Base-by-base conservation (phyloP, 2,797 vertebrate genomes). In the Sarcoramphus papa region DNA sequence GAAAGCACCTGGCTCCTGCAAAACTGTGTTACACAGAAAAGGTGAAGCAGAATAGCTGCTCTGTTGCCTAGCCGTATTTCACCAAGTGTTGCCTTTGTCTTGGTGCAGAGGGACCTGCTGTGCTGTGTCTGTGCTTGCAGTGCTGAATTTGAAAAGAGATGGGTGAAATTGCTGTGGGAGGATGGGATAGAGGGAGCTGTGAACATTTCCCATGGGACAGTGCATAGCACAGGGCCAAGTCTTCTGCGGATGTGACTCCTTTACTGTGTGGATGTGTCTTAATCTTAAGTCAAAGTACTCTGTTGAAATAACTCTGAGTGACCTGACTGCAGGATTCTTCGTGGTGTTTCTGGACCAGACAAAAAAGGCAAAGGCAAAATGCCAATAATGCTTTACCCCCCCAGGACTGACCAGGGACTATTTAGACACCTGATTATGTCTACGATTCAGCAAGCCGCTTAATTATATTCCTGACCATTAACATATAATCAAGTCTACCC, bases 371-470 rank as follows among this genome's bases (percentile, higher is more conserved):
- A 60, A 33, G 25, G 5, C 25, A 86, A 86, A 77, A 85, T 35
- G 19, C 2, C 18, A 23, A 4, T 23, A 70, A 51, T 4, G 1
- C 7, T 82, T 85, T 63, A 50, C 12, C 6, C 12, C 4, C 4
- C 3, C 10, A 16, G 50, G 35, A 65, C 0, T 73, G 50, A 68
- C 28, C 19, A 56, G 28, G 43, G 31, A 43, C 14, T 33, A 47
- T n/a, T 59, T 50, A 67, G 70, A 47, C 18, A 50, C 17, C 21
- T 77, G n/a, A 47, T 43, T 48, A 30, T 17, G n/a, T 24, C 16
- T 30, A 14, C 0, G 0, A 25, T 75, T 84, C 72, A 81, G 10
- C n/a, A 53, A 59, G 25, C 4, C 1, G 0, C 45, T 53, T 57
- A 72, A 31, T 53, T 35, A 35, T 45, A 43, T 47, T 60, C 53